These are phyloP conservation scores for Cavia aperea DNA, from an alignment of 2,113 vertebrate genomes.

Conservation along the genomic window DNA sequence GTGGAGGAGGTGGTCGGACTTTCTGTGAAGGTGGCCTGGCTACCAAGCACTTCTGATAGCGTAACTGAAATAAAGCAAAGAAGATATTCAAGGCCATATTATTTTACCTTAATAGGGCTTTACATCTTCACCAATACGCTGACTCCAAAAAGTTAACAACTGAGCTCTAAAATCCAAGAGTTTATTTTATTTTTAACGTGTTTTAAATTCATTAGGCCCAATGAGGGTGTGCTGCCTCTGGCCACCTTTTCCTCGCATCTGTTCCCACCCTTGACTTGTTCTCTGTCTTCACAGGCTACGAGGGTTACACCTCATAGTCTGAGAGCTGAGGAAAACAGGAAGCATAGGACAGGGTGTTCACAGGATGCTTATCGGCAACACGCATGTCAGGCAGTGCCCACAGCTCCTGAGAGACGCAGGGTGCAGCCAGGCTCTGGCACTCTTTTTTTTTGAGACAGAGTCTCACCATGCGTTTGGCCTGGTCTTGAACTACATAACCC, in stretches of 20 bases:
- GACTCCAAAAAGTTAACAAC: background rate
- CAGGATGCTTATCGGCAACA: background rate
- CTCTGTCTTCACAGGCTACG: background rate
- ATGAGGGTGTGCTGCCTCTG: background rate
- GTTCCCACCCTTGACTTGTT: background rate
- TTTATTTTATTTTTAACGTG: background rate
- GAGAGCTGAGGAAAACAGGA: background rate
- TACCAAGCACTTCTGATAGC: conserved; percentile 98
- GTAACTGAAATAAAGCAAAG: conserved; percentile 80
- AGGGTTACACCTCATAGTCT: background rate
- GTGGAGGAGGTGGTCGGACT: conserved; percentile 81
- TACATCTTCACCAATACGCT: background rate
- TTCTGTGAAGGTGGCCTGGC: conserved; percentile 91
- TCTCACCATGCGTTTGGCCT: background rate
- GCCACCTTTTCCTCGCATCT: background rate
- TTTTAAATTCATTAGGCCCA: background rate
- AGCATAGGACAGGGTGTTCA: rapidly evolving
- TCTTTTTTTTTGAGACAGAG: background rate
- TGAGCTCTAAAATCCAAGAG: background rate
- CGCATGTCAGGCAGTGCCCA: rapidly evolving
- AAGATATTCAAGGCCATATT: background rate
- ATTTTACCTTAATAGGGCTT: background rate
- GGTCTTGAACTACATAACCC: background rate
- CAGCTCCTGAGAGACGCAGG: background rate
- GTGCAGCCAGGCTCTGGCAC: background rate